Evolutionary conservation across 2,113 vertebrate genomes (phyloP).

Genomic region (Brienomyrus brachyistius): DNA sequence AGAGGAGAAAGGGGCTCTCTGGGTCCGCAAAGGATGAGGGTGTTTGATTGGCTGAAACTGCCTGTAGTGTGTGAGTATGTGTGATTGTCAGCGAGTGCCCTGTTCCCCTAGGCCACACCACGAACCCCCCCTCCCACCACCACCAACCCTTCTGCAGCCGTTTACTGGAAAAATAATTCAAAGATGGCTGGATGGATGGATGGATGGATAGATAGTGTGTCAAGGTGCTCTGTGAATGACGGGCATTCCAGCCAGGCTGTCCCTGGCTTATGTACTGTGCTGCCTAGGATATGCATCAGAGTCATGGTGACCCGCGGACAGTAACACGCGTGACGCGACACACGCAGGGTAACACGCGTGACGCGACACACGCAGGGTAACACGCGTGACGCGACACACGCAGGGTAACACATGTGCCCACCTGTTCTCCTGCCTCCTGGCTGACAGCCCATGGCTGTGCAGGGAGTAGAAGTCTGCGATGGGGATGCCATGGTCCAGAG

Average conservation of each 20-base stretch:
- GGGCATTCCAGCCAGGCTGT: not conserved
- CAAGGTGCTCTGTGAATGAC: not conserved
- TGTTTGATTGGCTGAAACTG: not conserved
- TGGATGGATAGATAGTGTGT: not conserved
- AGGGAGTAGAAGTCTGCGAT: conserved; percentile 11
- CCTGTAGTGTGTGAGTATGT: not conserved
- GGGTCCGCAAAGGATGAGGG: not conserved
- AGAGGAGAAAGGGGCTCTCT: not conserved
- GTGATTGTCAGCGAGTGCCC: not conserved
- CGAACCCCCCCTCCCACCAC: not conserved
- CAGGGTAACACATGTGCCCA: not conserved
- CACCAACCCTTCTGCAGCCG: not conserved
- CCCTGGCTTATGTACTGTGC: not conserved
- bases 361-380: not conserved
- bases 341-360: not conserved
- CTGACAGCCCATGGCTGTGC: conserved; percentile 17
- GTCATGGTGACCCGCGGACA: not conserved
- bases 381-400: not conserved
- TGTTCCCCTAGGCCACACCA: not conserved
- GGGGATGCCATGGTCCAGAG: conserved; percentile 22
- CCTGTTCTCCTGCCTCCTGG: conserved; percentile 27
- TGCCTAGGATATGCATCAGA: not conserved
- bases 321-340: not conserved
- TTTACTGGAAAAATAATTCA: not conserved
- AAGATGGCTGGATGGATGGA: not conserved